Percentiles rank a stretch among this genome's conserved stretches.
Conservation (phyloP, 1,140 invertebrate species). For the Papilio xuthus region DNA sequence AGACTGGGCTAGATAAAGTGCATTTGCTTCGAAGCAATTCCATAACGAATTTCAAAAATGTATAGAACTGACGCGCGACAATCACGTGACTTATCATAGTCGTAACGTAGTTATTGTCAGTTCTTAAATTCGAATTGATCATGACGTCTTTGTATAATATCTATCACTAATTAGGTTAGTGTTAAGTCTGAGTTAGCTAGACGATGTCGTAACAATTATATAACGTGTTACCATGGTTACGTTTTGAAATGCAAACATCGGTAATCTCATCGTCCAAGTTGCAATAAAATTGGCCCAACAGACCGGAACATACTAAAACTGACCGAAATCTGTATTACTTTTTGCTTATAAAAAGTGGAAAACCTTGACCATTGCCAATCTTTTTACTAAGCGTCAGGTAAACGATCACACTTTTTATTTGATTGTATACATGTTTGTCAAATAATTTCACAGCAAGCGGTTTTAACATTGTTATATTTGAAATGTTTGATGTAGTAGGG, state of each 20-base stretch:
- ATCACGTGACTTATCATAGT: too few species aligned
- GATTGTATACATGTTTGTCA: too few species aligned
- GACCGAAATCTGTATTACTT: background rate
- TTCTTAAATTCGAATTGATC: background rate
- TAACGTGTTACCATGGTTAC: slow-evolving; percentile 17
- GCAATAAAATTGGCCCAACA: background rate
- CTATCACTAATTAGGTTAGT: slow-evolving; percentile 8
- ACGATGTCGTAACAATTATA: background rate
- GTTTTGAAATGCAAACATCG: slow-evolving; percentile 22
- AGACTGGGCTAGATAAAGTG: too few species aligned
- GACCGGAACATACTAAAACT: slow-evolving; percentile 2
- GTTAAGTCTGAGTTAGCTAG: background rate
- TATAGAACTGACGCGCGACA: too few species aligned
- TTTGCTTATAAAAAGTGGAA: slow-evolving; percentile 7
- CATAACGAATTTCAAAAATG: too few species aligned
- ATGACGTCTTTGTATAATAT: background rate
- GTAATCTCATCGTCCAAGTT: background rate
- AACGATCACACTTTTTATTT: background rate
- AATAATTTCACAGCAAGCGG: too few species aligned
- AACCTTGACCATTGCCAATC: slow-evolving; percentile 4
- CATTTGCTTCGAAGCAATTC: too few species aligned
- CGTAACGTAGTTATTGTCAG: background rate
- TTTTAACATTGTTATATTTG: too few species aligned
- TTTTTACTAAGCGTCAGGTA: background rate
- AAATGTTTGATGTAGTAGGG: too few species aligned